Evolutionary conservation across 2,888 invertebrate genomes (phyloP), one percentile per base, ranked within the genome.

Genomic region (Rhorus exstirpatorius): DNA sequence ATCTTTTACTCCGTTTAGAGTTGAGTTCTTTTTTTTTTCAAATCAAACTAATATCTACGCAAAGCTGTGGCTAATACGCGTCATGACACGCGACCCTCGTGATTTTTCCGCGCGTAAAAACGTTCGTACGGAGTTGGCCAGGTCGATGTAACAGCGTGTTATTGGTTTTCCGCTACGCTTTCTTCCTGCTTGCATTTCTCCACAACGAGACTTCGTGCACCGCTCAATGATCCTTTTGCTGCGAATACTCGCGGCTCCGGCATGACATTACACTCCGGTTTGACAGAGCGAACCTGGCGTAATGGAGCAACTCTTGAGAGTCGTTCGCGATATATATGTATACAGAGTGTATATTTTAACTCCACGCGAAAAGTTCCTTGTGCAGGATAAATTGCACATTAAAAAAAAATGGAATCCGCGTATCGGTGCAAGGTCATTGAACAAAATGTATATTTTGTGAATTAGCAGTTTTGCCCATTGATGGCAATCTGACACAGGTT

Each of bases 141-240:
- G 78, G 63, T 79, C 83, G 81, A 84, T 83, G 83, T 84, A 87
- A 86, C 84, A 85, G 82, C 86, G 84, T 79, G 85, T 86, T 86
- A 87, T 86, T 87, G 86, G 80, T 88, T 89, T 88, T 86, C 86
- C 87, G 90, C 89, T 83, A 92, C 91, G 91, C 92, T 92, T 92
- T 92, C 92, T 91, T 91, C 88, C 87, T 87, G 83, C 71, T 68
- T 35, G 70, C 89, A 90, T 90, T 92, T 91, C 88, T 87, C 89
- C 82, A 82, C 75, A 61, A 83, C 77, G 44, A 77, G 79, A 72
- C 63, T 72, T 65, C 74, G 71, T 75, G 12, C 72, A 63, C 58
- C 81, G 74, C 63, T 63, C 78, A 78, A 81, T 68, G 81, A 81
- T 78, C 78, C 77, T 81, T n/a, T n/a, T 71, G 71, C 76, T 49